These are phyloP conservation scores for Luperina testacea DNA, from an alignment of 2,888 invertebrate genomes.

Conservation along the genomic window DNA sequence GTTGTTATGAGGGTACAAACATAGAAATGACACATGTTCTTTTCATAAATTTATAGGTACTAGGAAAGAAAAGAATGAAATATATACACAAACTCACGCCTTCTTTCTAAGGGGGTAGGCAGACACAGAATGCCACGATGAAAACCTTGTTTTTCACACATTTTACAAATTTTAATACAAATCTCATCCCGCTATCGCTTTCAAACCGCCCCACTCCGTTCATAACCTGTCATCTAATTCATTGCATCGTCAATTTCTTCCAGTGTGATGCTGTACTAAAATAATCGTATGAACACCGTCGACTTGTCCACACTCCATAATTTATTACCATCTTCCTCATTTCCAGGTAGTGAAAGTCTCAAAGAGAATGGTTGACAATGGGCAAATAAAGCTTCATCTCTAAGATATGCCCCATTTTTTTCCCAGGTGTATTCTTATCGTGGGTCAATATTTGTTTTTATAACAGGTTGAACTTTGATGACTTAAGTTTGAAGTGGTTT, in stretches of 20 bases:
- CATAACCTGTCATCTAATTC: conserved; percentile 42
- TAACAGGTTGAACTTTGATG: conserved; percentile 74
- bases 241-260: conserved; percentile 40
- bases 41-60: too few species aligned
- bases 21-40: neutral
- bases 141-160: neutral
- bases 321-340: conserved; percentile 79
- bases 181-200: neutral
- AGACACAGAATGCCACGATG: neutral
- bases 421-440: conserved; percentile 80
- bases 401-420: conserved; percentile 82
- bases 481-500: conserved; percentile 60
- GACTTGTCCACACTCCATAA: conserved; percentile 80
- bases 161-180: neutral
- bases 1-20: too few species aligned
- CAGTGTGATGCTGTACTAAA: conserved; percentile 55
- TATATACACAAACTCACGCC: neutral
- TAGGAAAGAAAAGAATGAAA: too few species aligned
- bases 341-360: conserved; percentile 82
- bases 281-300: conserved; percentile 71
- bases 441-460: conserved; percentile 84
- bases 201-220: neutral
- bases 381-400: conserved; percentile 82
- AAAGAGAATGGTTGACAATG: conserved; percentile 77
- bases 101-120: neutral